These are phyloP conservation scores for Piaya cayana DNA, from an alignment of 2,113 vertebrate species.

Conservation along the genomic window DNA sequence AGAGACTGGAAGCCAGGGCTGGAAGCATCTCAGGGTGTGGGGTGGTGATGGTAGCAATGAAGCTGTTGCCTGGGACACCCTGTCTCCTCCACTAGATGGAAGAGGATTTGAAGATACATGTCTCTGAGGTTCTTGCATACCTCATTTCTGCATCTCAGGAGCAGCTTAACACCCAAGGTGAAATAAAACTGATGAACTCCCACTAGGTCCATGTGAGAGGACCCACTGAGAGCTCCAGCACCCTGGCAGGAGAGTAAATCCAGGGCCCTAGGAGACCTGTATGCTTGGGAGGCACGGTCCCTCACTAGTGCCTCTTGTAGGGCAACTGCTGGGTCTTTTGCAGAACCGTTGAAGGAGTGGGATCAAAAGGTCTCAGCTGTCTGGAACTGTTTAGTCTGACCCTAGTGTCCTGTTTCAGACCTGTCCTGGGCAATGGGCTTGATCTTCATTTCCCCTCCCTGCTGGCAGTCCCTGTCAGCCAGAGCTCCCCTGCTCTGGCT, in stretches of 20 bases:
- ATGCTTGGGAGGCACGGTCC: neutral
- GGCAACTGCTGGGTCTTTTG: neutral
- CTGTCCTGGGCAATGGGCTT: neutral
- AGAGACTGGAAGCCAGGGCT: neutral
- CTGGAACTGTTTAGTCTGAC: neutral
- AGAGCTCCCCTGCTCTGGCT: neutral
- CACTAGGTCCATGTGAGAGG: neutral
- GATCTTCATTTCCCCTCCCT: neutral
- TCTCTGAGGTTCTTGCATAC: neutral
- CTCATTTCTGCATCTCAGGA: neutral
- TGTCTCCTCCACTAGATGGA: neutral
- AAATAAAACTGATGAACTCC: neutral
- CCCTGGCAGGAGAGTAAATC: neutral
- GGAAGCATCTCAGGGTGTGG: neutral
- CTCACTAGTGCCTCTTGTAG: neutral
- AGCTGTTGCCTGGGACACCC: neutral
- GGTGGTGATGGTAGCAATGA: neutral
- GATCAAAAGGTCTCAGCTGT: neutral
- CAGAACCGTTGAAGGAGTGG: neutral
- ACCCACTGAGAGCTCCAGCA: neutral
- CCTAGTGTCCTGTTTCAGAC: neutral
- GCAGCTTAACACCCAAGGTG: neutral
- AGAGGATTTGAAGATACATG: neutral
- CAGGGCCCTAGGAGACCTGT: neutral
- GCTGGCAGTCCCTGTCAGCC: neutral